Base-by-base conservation (phyloP, 2,797 vertebrate genomes). In the Rhinogobio ventralis region DNA sequence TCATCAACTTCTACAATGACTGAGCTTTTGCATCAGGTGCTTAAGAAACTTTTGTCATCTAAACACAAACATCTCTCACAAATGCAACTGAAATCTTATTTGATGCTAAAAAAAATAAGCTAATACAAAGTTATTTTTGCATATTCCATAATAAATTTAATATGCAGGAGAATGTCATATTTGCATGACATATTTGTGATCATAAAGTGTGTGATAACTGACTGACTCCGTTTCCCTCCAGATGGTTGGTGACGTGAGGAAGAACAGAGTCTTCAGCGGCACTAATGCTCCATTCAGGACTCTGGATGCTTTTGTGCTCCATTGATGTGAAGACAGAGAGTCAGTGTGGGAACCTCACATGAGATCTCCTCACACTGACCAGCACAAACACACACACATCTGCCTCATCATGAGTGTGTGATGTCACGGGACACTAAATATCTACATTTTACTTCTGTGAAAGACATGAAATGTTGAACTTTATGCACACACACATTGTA, bases 271-370 rank as follows among this genome's bases (percentile, higher is more conserved):
- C 88, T 88, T 85, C 36, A 89, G 87, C 49, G 53, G 57, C 86
- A 90, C 87, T 86, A 87, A 88, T 68, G 79, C 68, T 67, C 30
- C 74, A 87, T 91, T 91, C 86, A 91, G 84, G 79, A 67, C 23
- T 77, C 39, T 14, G 25, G 73, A 62, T n/a, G 85, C 85, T 76
- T 91, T 92, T 92, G 88, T 92, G 3, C 60, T 80, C 20, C 42
- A 89, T 57, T 89, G 89, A 90, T 85, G 84, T 78, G 72, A 75
- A 53, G 86, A 86, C 90, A 89, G 89, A 90, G 69, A 85, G 75
- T 72, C 62, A 88, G 89, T 92, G 92, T 93, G 92, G 86, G 92
- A 93, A 94, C 89, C 85, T 88, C 60, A 60, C 60, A 84, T 60
- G 2, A 75, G 19, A 62, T 76, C 67, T 36, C 84, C 89, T 86